Evolutionary conservation across 2,113 vertebrate genomes (phyloP), one percentile per base, ranked within the genome.

Genomic region (Serinus canaria): DNA sequence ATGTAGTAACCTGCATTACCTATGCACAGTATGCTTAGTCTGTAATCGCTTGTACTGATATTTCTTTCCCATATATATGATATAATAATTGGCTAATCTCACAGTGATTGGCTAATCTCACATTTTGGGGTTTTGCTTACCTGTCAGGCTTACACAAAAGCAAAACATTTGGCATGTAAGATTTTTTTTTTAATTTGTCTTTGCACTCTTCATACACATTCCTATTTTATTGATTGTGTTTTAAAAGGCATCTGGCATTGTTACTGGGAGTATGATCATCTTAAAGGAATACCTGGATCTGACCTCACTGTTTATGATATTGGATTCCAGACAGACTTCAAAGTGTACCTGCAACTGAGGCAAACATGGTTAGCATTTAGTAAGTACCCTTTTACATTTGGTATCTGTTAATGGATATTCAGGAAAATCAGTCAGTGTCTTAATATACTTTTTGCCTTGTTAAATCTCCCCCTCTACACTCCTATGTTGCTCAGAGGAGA

Each of bases 291-390:
- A 83, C 97, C 98, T 25, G 97, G 98, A 25, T 96, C 98, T 72
- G 97, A 98, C 10, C 88, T 98, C 87, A 98, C 98, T 86, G 94
- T 99, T 89, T 99, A 98, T 24, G 98, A 99, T 50, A 97, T 99
- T 23, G 99, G 99, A 73, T 98, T 99, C 94, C 99, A 99, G 96
- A 98, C 98, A 22, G 98, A 99, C 94, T 97, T 99, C 96, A 97
- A 97, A 72, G 95, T 99, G 80, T 99, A 99, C 95, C 98, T 99
- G 87, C 97, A 98, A 66, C 97, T 99, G 97, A 98, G 98, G 74
- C 98, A 99, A 95, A 99, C 99, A 15, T 99, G 99, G 99, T 97
- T 99, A 72, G 87, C 98, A 63, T 98, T 99, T 97, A 98, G 99
- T 99, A 97, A 98, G 98, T 98, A 88, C 70, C 63, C 78, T 96